Base-by-base conservation (phyloP, 1,140 invertebrate species). In the Psix sp. region DNA sequence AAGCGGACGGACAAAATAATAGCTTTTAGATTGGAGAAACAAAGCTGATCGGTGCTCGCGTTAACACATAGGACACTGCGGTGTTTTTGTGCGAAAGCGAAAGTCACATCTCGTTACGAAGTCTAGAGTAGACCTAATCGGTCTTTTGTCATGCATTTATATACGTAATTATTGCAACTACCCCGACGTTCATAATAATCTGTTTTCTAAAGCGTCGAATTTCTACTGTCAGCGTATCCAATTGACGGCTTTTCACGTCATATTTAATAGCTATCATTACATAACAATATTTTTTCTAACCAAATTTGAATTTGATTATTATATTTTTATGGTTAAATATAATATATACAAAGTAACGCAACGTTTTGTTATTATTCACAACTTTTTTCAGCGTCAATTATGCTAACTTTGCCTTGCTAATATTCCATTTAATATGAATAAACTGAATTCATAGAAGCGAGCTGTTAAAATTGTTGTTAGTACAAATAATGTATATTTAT, bases 31-130 rank as follows among this genome's bases (percentile, higher is more conserved):
- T 11, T 43, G 35, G 1, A 45, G 49, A 56, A 70, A 62, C 49
- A 48, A 70, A 62, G 42, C 49, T 16, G 65, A 59, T 67, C 29
- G 48, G 17, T 35, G 43, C 54, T 42, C 62, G 35, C 33, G 56
- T 60, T 60, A 59, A 56, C 65, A 59, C 65, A 26, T 35, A 33
- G 24, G 17, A 31, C 14, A 39, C 18, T 45, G 17, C 51, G 59
- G 63, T n/a, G n/a, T n/a, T n/a, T 68, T 68, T 75, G 48, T 40
- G 46, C 31, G 66, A 72, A 72, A 75, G 72, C 63, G 67, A 75
- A 77, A 77, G 76, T 75, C 57, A 42, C 14, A 46, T 11, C 59
- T 63, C 46, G 68, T 73, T 54, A 74, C 43, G 42, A 33, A 20
- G 16, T 21, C 18, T 10, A 20, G 38, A 49, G 62, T 70, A 48